Conservation (phyloP, 1,140 invertebrate species). For the Bombus ignitus region DNA sequence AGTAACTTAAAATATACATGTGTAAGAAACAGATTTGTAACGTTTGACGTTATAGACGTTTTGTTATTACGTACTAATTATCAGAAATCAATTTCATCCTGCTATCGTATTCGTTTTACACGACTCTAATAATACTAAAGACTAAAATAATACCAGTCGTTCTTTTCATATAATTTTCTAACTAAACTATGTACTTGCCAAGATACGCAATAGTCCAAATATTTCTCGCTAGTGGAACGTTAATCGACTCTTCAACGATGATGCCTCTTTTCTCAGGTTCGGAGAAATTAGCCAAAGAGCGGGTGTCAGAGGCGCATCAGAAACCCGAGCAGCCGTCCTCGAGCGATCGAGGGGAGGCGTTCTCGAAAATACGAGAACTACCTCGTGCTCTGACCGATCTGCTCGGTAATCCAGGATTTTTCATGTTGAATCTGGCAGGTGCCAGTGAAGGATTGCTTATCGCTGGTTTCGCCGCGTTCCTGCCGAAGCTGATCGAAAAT, state of each 20-base stretch:
- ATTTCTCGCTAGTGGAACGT: background rate
- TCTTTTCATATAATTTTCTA: background rate
- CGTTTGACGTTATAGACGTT: no score
- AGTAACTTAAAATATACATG: no score
- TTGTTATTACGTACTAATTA: no score
- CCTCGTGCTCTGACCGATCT: conserved; percentile 86
- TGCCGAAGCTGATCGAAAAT: conserved; percentile 93
- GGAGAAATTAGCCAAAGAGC: conserved; percentile 86
- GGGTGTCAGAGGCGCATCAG: conserved; percentile 88
- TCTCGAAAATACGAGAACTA: conserved; percentile 86
- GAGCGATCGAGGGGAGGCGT: conserved; percentile 81
- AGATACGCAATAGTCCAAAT: background rate
- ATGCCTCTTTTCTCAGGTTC: conserved; percentile 81
- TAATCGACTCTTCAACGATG: background rate
- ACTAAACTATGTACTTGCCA: background rate
- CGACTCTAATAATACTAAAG: no score
- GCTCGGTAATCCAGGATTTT: conserved; percentile 90
- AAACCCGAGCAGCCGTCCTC: conserved; percentile 52
- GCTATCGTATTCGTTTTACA: no score
- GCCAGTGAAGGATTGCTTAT: conserved; percentile 90
- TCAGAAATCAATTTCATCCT: no score
- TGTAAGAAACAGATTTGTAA: no score
- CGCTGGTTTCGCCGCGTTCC: conserved; percentile 91
- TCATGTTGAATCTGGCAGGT: conserved; percentile 90
- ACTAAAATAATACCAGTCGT: background rate